Evolutionary conservation across 2,888 invertebrate genomes (phyloP).

Genomic region (Stegana nigrithorax): DNA sequence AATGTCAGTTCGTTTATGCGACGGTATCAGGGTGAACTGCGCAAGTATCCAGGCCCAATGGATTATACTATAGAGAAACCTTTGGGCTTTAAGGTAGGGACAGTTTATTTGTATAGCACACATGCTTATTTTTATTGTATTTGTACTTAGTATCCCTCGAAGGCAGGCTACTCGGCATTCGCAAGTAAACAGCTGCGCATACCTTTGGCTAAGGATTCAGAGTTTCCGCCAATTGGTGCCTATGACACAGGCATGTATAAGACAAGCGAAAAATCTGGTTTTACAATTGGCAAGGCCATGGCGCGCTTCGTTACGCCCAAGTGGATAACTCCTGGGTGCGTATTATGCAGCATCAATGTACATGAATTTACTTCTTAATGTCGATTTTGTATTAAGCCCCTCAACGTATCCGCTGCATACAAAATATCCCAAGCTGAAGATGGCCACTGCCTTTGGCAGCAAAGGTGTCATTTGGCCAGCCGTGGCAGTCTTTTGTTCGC

Average conservation of each 20-base stretch:
- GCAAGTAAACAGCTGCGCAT: conserved; percentile 55
- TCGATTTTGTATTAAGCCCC: conserved; percentile 38
- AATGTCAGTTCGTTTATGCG: conserved; percentile 70
- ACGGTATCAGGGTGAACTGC: conserved; percentile 57
- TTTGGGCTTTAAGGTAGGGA: conserved; percentile 51
- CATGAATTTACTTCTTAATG: neutral
- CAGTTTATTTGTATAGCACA: neutral
- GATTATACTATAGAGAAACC: conserved; percentile 40
- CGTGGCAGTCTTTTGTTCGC: conserved; percentile 56
- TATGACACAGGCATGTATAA: conserved; percentile 45
- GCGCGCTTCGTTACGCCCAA: conserved; percentile 27
- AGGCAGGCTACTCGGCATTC: conserved; percentile 57
- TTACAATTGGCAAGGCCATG: conserved; percentile 52
- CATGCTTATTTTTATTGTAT: neutral
- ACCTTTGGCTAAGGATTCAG: conserved; percentile 27
- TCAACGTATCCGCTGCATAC: conserved; percentile 48
- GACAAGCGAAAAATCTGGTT: conserved; percentile 32
- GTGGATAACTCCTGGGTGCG: conserved; percentile 46
- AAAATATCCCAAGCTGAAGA: conserved; percentile 36
- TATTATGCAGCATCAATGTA: too few species aligned
- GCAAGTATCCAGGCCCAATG: conserved; percentile 52
- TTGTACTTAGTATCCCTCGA: conserved; percentile 55
- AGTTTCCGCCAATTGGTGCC: conserved; percentile 53
- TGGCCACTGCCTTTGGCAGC: conserved; percentile 54
- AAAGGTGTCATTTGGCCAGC: conserved; percentile 53